Percentiles rank a stretch among this genome's conserved stretches.
These are phyloP conservation scores for Sebastes fasciatus DNA, from an alignment of 2,113 vertebrate species.

Conservation along the genomic window DNA sequence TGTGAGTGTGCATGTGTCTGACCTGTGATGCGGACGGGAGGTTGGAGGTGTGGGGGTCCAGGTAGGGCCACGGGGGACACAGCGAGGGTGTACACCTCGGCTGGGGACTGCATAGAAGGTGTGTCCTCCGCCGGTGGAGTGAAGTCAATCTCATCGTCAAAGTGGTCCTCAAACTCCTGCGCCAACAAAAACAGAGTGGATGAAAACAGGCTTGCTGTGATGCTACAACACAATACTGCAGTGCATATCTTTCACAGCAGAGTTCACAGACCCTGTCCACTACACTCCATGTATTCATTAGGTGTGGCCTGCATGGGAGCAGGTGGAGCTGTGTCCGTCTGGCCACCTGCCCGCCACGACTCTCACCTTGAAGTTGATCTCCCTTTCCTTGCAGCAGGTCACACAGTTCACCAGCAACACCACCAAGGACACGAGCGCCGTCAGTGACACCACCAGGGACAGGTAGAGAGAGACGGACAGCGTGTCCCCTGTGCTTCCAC, in stretches of 20 bases:
- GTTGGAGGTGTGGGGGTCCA: constrained; percentile 91
- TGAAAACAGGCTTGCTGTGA: not conserved
- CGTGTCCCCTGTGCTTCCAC: constrained; percentile 40
- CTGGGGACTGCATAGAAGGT: constrained; percentile 93
- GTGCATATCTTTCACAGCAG: not conserved
- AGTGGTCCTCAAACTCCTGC: constrained; percentile 98
- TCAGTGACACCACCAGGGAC: constrained; percentile 88
- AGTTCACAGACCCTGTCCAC: not conserved
- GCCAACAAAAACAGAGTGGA: not conserved
- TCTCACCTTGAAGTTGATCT: constrained; percentile 98
- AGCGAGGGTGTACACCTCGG: constrained; percentile 96
- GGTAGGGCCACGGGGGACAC: constrained; percentile 91
- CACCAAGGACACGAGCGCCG: constrained; percentile 86
- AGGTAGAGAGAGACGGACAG: constrained; percentile 68
- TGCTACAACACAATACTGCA: not conserved
- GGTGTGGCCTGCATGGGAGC: not conserved
- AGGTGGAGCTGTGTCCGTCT: constrained; percentile 5
- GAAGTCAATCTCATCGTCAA: constrained; percentile 98
- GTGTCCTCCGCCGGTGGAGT: constrained; percentile 98
- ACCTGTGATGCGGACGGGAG: constrained; percentile 86
- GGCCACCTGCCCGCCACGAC: constrained; percentile 5
- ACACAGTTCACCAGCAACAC: constrained; percentile 91
- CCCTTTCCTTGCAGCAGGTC: constrained; percentile 96
- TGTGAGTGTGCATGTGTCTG: constrained; percentile 31
- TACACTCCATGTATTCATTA: constrained; percentile 1